A percentile compares a stretch with the other conserved stretches of the same genome.
Evolutionary conservation across 2,797 vertebrate species (phyloP).

Genomic region (Zalophus californianus): DNA sequence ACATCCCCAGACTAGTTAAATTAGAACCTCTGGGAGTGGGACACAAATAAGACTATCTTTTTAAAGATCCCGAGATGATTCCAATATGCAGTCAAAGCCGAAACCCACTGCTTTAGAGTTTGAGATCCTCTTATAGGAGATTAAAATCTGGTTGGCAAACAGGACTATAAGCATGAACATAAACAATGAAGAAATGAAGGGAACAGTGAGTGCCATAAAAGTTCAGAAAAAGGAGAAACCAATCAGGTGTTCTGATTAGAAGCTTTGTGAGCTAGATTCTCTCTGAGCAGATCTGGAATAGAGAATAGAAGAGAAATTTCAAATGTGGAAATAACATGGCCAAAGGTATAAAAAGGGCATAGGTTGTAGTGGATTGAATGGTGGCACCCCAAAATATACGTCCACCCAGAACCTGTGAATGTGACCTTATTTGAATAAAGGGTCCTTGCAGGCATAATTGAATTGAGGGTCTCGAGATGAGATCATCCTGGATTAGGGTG

Average conservation of each 20-base stretch:
- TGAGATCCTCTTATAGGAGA: slow-evolving; percentile 43
- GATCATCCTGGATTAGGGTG: background rate
- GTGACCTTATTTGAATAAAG: slow-evolving; percentile 5
- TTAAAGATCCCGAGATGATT: slow-evolving; percentile 46
- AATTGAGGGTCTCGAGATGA: background rate
- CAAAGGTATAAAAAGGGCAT: background rate
- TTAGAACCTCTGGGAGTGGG: background rate
- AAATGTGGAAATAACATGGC: background rate
- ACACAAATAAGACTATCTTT: background rate
- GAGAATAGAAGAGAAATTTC: background rate
- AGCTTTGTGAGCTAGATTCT: background rate
- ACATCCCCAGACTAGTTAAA: background rate
- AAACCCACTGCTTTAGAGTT: background rate
- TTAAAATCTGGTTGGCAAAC: slow-evolving; percentile 52
- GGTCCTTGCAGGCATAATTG: background rate
- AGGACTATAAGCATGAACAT: background rate
- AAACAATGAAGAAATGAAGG: slow-evolving; percentile 41
- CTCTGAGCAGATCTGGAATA: slow-evolving; percentile 15
- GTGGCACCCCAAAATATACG: background rate
- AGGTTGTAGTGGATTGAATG: background rate
- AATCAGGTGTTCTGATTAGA: slow-evolving; percentile 2
- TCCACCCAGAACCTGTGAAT: background rate
- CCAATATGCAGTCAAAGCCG: background rate
- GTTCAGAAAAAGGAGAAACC: background rate
- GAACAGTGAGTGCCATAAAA: background rate